Base-by-base conservation (phyloP, 2,888 invertebrate species). In the Napeogenes inachia region DNA sequence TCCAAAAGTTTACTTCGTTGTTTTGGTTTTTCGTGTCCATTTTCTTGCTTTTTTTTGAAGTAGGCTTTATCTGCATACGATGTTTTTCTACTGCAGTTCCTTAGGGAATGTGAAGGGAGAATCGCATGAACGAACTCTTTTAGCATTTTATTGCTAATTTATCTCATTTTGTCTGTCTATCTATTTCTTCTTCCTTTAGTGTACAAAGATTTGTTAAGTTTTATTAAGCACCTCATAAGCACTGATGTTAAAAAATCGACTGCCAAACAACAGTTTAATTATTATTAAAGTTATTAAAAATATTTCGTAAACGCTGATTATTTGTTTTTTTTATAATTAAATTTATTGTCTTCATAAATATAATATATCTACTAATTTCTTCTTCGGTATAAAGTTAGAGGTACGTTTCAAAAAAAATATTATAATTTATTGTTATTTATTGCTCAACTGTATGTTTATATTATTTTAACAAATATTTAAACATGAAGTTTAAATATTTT, bases 41-140 rank as follows among this genome's bases (percentile, higher is more conserved):
- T 63, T 68, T 64, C 68, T 64, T 75, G 76, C 80, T 78, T 82
- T 68, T 77, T 82, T 70, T 76, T 81, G 64, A 76, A 79, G 57
- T 78, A 79, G 21, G 77, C 77, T 69, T 75, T 73, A 60, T 80
- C 79, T 32, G 71, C 77, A 72, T 80, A 80, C 38, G 71, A 71
- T 68, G 70, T 77, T 65, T 73, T 75, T 70, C 80, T 81, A 71
- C 70, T 73, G 69, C 71, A 73, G 61, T 75, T 79, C 71, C 74
- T 76, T 70, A 70, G 66, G 60, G 69, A 66, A 63, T 75, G 75
- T 75, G 75, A 74, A 71, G 74, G 84, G 84, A 87, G 84, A 78
- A 85, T 89, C 87, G 88, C 72, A 70, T 79, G 63, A 71, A 87
- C 88, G 86, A 89, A 80, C 85, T 86, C 87, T 84, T 77, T 77